Conservation (phyloP, 2,113 vertebrate species). For the Pelmatolapia mariae region DNA sequence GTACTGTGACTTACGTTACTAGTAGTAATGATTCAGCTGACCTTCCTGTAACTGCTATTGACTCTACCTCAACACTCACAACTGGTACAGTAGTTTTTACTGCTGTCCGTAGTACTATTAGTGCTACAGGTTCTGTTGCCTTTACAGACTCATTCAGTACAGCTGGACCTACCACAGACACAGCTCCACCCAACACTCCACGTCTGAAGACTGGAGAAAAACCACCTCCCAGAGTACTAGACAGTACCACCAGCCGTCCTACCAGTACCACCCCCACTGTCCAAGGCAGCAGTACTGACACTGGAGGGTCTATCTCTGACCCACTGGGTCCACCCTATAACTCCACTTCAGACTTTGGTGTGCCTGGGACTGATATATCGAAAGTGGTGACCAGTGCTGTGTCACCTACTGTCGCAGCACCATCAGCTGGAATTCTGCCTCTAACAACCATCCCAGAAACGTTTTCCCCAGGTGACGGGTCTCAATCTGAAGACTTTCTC, state of each 20-base stretch:
- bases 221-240: background rate
- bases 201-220: background rate
- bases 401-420: background rate
- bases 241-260: background rate
- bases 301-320: constrained; percentile 22
- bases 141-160: background rate
- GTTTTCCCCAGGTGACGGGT: background rate
- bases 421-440: background rate
- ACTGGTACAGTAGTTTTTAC: background rate
- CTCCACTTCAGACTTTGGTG: constrained; percentile 1
- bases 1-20: background rate
- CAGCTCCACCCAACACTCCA: background rate
- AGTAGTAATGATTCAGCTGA: background rate
- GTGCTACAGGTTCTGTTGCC: background rate
- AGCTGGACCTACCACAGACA: background rate
- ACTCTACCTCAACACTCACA: background rate
- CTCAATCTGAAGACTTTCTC: background rate
- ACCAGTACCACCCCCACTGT: background rate
- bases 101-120: background rate
- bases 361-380: background rate
- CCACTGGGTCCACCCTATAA: constrained; percentile 11
- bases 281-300: background rate
- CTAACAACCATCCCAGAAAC: background rate
- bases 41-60: background rate
- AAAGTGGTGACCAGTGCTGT: background rate